These are phyloP conservation scores for Leucoma salicis DNA, from an alignment of 2,888 invertebrate species.

Conservation along the genomic window DNA sequence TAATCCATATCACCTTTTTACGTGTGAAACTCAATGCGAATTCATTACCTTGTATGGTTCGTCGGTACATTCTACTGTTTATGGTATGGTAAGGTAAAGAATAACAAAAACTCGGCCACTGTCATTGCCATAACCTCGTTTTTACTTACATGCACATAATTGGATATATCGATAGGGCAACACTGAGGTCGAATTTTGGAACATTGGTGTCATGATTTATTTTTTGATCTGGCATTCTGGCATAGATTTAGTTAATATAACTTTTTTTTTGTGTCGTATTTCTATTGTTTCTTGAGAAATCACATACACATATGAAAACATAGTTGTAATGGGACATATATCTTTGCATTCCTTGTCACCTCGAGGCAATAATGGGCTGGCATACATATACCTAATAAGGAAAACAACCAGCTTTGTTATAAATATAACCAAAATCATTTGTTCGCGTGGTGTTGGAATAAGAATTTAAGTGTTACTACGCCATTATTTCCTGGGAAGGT, in stretches of 20 bases:
- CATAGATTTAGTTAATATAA: neutral
- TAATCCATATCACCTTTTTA: conserved; percentile 14
- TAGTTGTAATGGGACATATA: too few relatives aligned
- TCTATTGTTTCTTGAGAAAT: too few relatives aligned
- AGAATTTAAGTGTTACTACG: too few relatives aligned
- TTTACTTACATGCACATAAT: conserved; percentile 31
- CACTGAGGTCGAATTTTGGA: conserved; percentile 14
- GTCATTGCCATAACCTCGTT: conserved; percentile 59
- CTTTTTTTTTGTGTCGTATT: neutral
- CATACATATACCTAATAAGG: too few relatives aligned
- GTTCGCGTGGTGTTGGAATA: too few relatives aligned
- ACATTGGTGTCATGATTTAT: conserved; percentile 20
- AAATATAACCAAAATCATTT: too few relatives aligned
- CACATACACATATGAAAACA: too few relatives aligned
- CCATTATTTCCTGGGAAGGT: too few relatives aligned
- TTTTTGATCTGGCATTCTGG: conserved; percentile 14
- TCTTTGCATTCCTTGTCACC: too few relatives aligned
- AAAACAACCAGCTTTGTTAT: too few relatives aligned
- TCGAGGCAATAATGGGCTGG: too few relatives aligned
- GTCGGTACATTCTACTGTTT: conserved; percentile 56
- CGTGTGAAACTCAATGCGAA: conserved; percentile 12
- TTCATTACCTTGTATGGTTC: conserved; percentile 47
- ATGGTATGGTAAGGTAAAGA: conserved; percentile 63
- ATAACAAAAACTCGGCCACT: conserved; percentile 54
- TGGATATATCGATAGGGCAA: conserved; percentile 34